These are phyloP conservation scores for Lithosia quadra DNA, from an alignment of 2,888 invertebrate genomes.

Conservation along the genomic window DNA sequence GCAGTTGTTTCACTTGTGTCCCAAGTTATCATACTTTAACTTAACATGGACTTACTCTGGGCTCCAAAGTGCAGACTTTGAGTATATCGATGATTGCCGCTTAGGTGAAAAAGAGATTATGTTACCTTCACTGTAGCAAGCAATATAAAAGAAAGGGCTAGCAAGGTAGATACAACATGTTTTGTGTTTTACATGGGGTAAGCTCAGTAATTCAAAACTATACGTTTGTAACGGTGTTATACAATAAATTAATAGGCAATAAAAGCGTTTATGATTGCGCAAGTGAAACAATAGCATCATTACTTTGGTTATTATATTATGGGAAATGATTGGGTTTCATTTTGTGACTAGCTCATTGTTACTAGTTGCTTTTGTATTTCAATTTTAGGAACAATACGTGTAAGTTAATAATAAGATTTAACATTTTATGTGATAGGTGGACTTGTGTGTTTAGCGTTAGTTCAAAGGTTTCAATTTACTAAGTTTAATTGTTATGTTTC, in stretches of 20 bases:
- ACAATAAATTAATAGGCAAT: slow-evolving; percentile 36
- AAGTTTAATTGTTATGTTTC: background rate
- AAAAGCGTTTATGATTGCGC: slow-evolving; percentile 32
- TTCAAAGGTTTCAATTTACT: slow-evolving; percentile 14
- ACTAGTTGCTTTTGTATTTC: slow-evolving; percentile 41
- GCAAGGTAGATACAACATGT: background rate
- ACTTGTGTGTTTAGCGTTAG: background rate
- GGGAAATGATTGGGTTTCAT: slow-evolving; percentile 53
- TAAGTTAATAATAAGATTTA: slow-evolving; percentile 16
- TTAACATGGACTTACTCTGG: no score
- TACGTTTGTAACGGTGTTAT: slow-evolving; percentile 21
- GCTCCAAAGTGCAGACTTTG: background rate
- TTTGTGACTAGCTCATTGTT: slow-evolving; percentile 44
- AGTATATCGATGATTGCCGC: no score
- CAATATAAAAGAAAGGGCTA: background rate
- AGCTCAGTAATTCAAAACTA: background rate
- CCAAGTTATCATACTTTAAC: no score
- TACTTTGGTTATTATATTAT: slow-evolving; percentile 46
- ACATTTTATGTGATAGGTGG: slow-evolving; percentile 6
- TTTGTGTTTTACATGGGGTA: background rate
- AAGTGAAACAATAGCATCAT: slow-evolving; percentile 49
- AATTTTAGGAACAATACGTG: slow-evolving; percentile 38
- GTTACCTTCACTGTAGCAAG: slow-evolving; percentile 16
- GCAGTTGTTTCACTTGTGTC: no score
- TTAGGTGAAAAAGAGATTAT: background rate